Percentiles rank a stretch among this genome's conserved stretches.
Evolutionary conservation across 2,797 vertebrate genomes (phyloP).

Genomic region (Falco columbarius): DNA sequence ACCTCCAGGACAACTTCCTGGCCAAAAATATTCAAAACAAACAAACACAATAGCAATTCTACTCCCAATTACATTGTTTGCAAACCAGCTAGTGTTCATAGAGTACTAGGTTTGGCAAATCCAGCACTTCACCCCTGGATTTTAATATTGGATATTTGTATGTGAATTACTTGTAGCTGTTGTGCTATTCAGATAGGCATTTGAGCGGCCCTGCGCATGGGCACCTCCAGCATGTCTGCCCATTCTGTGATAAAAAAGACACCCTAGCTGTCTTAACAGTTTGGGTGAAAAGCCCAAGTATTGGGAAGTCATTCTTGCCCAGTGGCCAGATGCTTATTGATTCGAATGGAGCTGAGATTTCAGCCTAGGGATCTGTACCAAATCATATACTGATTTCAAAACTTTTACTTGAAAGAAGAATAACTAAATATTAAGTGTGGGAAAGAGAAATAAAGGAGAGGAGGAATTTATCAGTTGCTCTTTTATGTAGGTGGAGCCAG

Average conservation of each 20-base stretch:
- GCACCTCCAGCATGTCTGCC: background rate
- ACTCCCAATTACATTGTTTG: slow-evolving; percentile 69
- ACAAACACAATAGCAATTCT: slow-evolving; percentile 71
- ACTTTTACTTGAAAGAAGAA: slow-evolving; percentile 50
- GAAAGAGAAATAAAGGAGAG: background rate
- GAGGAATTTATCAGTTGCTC: background rate
- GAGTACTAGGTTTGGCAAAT: slow-evolving; percentile 62
- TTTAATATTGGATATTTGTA: background rate
- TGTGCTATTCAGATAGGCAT: background rate
- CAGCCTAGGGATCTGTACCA: background rate
- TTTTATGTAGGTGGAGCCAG: background rate
- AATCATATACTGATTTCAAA: slow-evolving; percentile 16
- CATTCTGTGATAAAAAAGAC: background rate
- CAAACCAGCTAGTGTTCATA: slow-evolving; percentile 60
- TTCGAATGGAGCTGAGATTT: background rate
- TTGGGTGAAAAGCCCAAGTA: background rate
- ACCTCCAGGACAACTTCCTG: slow-evolving; percentile 68
- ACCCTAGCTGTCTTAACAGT: background rate
- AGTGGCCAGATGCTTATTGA: background rate
- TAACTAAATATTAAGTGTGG: background rate
- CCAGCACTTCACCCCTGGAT: background rate
- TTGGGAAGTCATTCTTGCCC: background rate
- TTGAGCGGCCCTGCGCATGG: background rate
- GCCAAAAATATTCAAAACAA: slow-evolving; percentile 70
- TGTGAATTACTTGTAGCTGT: background rate